Evolutionary conservation across 2,888 invertebrate genomes (phyloP).

Genomic region (Psococerastis gibbosa): DNA sequence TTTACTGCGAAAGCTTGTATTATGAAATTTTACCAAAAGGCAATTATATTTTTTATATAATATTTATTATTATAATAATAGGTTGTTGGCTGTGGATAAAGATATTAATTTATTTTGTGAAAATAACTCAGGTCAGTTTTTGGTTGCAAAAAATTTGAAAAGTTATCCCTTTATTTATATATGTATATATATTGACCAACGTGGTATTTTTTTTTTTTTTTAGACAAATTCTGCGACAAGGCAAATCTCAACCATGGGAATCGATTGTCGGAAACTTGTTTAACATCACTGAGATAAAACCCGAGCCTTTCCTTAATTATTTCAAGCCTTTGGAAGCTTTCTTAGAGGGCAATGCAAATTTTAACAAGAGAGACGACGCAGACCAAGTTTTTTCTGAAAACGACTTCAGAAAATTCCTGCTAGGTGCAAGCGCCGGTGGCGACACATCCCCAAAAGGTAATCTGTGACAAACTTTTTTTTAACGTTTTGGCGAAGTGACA

Average conservation of each 20-base stretch:
- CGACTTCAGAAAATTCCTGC: background rate
- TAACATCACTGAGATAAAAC: conserved; percentile 3
- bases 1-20: too few relatives aligned
- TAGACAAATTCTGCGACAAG: background rate
- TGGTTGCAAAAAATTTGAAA: too few relatives aligned
- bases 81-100: too few relatives aligned
- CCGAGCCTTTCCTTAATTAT: background rate
- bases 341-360: background rate
- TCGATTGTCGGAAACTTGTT: background rate
- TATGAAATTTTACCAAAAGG: too few relatives aligned
- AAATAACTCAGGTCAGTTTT: too few relatives aligned
- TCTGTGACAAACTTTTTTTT: background rate
- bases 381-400: background rate
- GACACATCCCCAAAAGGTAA: background rate
- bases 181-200: too few relatives aligned
- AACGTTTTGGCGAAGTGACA: background rate
- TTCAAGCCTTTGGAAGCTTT: conserved; percentile 7
- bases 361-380: background rate
- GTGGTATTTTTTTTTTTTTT: background rate
- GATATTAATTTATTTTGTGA: too few relatives aligned
- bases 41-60: too few relatives aligned
- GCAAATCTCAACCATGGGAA: conserved; percentile 3
- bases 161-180: too few relatives aligned
- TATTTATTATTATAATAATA: too few relatives aligned
- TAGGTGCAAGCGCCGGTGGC: background rate